Conservation (phyloP, 2,797 vertebrate genomes). For the Morelia viridis region DNA sequence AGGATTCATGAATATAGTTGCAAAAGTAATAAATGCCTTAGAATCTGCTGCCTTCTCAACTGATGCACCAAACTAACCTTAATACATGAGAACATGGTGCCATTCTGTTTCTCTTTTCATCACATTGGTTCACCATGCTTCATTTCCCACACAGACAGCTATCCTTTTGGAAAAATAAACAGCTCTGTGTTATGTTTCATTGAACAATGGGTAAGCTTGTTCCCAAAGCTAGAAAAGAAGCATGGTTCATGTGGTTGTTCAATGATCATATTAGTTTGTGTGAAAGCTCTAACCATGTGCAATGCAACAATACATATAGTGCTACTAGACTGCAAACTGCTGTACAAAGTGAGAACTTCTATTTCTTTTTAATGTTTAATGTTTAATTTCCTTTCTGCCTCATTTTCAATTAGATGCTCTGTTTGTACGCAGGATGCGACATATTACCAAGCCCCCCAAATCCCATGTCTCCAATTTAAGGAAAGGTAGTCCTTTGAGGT, state of each 20-base stretch:
- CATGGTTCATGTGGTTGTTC: background rate
- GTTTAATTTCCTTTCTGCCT: conserved; percentile 49
- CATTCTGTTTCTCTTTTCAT: background rate
- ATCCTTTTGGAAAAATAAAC: background rate
- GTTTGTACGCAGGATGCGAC: conserved; percentile 36
- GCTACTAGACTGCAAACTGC: background rate
- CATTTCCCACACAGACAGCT: background rate
- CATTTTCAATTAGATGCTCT: conserved; percentile 59
- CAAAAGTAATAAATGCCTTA: background rate
- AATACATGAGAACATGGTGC: background rate
- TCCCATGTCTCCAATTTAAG: conserved; percentile 45
- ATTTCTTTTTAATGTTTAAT: conserved; percentile 43
- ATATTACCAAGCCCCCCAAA: conserved; percentile 29
- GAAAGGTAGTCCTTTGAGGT: conserved; percentile 43
- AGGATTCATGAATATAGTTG: background rate
- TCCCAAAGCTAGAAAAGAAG: background rate
- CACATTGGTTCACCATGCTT: background rate
- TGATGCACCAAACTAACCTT: background rate
- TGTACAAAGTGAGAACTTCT: conserved; percentile 28
- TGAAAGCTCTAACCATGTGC: background rate
- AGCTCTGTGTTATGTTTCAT: background rate
- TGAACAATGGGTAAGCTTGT: conserved; percentile 4
- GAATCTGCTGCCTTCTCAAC: background rate
- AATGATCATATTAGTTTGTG: background rate
- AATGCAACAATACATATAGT: conserved; percentile 2